Base-by-base conservation (phyloP, 1,140 invertebrate genomes). In the Drosophila serrata region DNA sequence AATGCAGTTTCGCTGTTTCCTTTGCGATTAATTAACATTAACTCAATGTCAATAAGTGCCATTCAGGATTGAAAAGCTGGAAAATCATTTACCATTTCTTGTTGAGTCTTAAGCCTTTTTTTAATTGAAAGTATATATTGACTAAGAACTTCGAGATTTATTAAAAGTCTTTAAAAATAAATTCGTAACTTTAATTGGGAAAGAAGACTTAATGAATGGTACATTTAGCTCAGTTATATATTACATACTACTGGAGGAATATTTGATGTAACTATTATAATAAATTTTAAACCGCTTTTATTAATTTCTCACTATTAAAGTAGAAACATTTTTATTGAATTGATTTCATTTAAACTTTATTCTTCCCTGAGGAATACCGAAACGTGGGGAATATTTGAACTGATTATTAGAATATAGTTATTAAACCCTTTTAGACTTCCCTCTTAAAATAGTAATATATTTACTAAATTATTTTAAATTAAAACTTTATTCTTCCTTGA, bases 11-110 rank as follows among this genome's bases (percentile, higher is more conserved):
- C 29, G 31, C 11, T 72, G 51, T 72, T 72, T 35, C 33, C 51
- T 29, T 70, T 40, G 31, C 64, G 13, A 1, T n/a, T 67, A 72
- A 72, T 72, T 72, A 72, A 59, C 13, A 72, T 72, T 72, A 72
- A 72, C 17, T 35, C 22, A 43, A 27, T 72, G 53, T 24, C 65
- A 72, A 49, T 49, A 12, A 49, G 51, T 59, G 22, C 35, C 53
- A 72, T 49, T 48, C 11, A 24, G 43, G 35, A 6, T 70, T 40
- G 2, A 33, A 70, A 48, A 27, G 51, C 27, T 45, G 42, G 15
- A 64, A 64, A 67, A 29, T 13, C 11, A 64, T 64, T 29, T 46
- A 46, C 1, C 0, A 11, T 3, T 15, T 33, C 11, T 7, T 22
- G 9, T 59, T 0, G 13, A 22, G 29, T 17, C 17, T 56, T 49